Evolutionary conservation across 2,888 invertebrate genomes (phyloP), one percentile per base, ranked within the genome.

Genomic region (Melinaea marsaeus): DNA sequence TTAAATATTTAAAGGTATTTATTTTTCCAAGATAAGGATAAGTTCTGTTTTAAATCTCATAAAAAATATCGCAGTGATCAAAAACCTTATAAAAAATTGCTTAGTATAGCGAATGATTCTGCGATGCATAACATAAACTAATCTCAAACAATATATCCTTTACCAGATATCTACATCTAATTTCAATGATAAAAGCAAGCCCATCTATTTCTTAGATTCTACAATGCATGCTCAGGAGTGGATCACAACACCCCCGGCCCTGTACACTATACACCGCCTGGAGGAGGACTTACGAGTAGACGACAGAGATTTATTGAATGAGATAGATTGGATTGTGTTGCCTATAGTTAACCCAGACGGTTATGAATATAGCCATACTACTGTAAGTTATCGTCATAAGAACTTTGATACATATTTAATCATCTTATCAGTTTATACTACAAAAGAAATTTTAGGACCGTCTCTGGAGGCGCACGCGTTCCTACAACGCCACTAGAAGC

Each of bases 321-420:
- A 86, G 46, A 90, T 93, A 58, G 94, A 95, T 74, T 95, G 94
- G 93, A 92, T 93, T 69, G 83, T 94, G 32, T 68, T 94, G 67
- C 95, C 95, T 0, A 80, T 93, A 3, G 89, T 93, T 13, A 95
- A 95, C 78, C 94, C 95, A 13, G 95, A 95, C 79, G 95, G 95
- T 0, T 95, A 95, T 73, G 93, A 92, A 71, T 94, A 86, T 76
- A 87, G 92, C 0, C 92, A 92, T 69, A 88, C 85, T 9, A 69
- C 60, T 34, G 84, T 92, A 63, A 78, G 85, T 73, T 51, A 11
- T 2, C 9, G 9, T 37, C 22, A 22, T 22, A 1, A 22, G 22
- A 22, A 22, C 22, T 22, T 22, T 22, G 22, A 22, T 22, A 22
- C 42, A 9, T 42, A 42, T 2, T 42, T 42, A 42, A 51, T 2